Evolutionary conservation across 2,888 invertebrate genomes (phyloP), one percentile per base, ranked within the genome.

Genomic region (Catocala fraxini): DNA sequence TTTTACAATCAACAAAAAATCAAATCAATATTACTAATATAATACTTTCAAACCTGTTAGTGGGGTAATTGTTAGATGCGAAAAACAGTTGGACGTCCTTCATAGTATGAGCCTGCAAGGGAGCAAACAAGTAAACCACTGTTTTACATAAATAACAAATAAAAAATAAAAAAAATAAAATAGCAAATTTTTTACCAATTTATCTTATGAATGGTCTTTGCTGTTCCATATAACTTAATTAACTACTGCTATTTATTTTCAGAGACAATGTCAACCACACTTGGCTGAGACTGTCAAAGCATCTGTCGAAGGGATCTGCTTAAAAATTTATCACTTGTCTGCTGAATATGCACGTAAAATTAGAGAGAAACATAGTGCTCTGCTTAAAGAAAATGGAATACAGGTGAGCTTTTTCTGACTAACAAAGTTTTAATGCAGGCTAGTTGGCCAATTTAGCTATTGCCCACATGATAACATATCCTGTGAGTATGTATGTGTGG

Each of bases 221-320:
- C 25, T 25, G 25, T 25, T 25, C 3, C 25, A 3, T 25, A 25
- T 25, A 25, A 25, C 25, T 25, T 12, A 7, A 9, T 51, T 39
- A 33, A 12, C 5, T 1, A 42, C 46, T 0, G 48, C 11, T 33
- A 45, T 49, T 65, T 0, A 25, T 25, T 91, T 93, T 64, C 88
- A 96, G 95, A 96, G 98, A 54, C 99, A 99, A 87, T 99, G 99
- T 89, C 99, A 99, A 88, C 99, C 99, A 4, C 99, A 99, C 91
- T 94, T 99, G 61, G 97, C 98, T 7, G 98, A 98, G 89, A 98
- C 99, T 0, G 99, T 99, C 0, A 98, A 98, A 89, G 96, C 96
- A 42, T 99, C 98, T 10, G 99, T 99, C 5, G 99, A 99, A 92
- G 98, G 98, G 43, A 98, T 99, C 73, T 99, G 99, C 88, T 94